A percentile compares a stretch with the other conserved stretches of the same genome.
Evolutionary conservation across 2,888 invertebrate genomes (phyloP).

Genomic region (Leptopilina syphax): DNA sequence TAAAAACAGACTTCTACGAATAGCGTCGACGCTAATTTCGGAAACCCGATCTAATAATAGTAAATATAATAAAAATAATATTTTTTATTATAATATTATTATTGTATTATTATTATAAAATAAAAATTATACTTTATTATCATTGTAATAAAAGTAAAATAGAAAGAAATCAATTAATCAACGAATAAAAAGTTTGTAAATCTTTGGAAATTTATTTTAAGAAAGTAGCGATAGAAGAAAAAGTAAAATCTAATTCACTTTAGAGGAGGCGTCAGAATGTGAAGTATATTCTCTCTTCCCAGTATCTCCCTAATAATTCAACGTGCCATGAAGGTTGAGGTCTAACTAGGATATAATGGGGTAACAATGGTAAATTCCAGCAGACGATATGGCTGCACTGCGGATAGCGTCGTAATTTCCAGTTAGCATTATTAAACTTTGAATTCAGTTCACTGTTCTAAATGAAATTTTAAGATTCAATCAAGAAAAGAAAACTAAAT

Average conservation of each 20-base stretch:
- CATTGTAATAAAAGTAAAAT: too few species aligned
- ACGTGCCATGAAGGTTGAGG: constrained; percentile 33
- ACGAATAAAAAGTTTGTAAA: too few species aligned
- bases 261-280: constrained; percentile 11
- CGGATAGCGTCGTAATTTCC: constrained; percentile 50
- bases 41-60: too few species aligned
- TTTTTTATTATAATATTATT: too few species aligned
- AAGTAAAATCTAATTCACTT: constrained; percentile 9
- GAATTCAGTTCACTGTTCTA: constrained; percentile 43
- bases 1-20: too few species aligned
- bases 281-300: constrained; percentile 13
- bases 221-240: not conserved
- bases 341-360: constrained; percentile 38
- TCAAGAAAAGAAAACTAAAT: not conserved
- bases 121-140: too few species aligned
- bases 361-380: constrained; percentile 36
- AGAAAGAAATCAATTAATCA: too few species aligned
- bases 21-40: too few species aligned
- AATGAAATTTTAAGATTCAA: constrained; percentile 15
- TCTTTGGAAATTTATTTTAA: too few species aligned
- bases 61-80: too few species aligned
- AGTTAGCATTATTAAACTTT: constrained; percentile 53
- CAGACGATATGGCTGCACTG: constrained; percentile 31
- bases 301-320: constrained; percentile 23
- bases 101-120: too few species aligned